Conservation (phyloP, 2,113 vertebrate genomes). For the Parus major region DNA sequence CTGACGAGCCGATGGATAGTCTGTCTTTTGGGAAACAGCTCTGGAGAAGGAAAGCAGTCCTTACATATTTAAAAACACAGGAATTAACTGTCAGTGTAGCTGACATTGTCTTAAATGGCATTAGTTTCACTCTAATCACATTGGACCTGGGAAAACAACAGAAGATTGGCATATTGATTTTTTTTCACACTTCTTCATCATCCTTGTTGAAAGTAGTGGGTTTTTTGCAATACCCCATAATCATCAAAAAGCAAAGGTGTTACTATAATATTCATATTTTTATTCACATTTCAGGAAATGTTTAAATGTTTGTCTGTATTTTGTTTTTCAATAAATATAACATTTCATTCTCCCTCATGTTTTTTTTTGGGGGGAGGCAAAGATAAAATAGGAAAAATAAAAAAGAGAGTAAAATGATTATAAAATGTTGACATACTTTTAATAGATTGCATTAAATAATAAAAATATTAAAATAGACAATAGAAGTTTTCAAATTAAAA, state of each 20-base stretch:
- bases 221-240: neutral
- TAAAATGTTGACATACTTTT: neutral
- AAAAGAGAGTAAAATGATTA: neutral
- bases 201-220: neutral
- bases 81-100: neutral
- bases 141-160: neutral
- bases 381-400: neutral
- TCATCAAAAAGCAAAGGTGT: neutral
- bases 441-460: neutral
- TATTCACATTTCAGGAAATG: neutral
- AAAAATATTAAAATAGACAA: neutral
- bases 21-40: neutral
- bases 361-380: neutral
- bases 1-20: fast-evolving
- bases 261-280: neutral
- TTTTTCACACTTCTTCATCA: neutral
- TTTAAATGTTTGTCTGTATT: neutral
- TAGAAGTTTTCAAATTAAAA: neutral
- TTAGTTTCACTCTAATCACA: neutral
- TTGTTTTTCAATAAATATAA: neutral
- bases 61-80: neutral
- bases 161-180: neutral
- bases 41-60: neutral
- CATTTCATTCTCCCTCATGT: fast-evolving
- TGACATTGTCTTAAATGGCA: neutral